phyloP scores from a whole-genome alignment of 2,888 invertebrate species.

The Drosophila fungiperda region DNA sequence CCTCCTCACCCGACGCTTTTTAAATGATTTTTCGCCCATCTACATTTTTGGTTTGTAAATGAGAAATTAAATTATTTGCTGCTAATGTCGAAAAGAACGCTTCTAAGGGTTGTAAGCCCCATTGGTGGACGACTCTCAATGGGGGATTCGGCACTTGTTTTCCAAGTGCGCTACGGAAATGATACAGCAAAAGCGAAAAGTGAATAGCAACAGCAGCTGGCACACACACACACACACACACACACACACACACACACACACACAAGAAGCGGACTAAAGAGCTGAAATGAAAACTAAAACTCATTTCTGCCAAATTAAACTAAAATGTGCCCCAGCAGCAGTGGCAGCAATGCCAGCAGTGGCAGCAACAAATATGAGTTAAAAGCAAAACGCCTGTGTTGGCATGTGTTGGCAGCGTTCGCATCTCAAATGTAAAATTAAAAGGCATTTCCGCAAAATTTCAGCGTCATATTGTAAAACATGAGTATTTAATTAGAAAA shows the following conservation, averaged over 20 bases:
- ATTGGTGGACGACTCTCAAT: background rate
- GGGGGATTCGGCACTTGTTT: slow-evolving; percentile 6
- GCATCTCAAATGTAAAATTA: slow-evolving; percentile 78
- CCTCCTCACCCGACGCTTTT: background rate
- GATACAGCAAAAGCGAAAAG: slow-evolving; percentile 66
- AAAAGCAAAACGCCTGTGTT: slow-evolving; percentile 36
- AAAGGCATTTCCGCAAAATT: slow-evolving; percentile 82
- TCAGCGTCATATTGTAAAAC: slow-evolving; percentile 82
- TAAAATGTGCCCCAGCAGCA: slow-evolving; percentile 66
- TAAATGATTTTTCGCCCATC: slow-evolving; percentile 42
- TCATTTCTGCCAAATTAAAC: slow-evolving; percentile 82
- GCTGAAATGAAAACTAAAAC: slow-evolving; percentile 78
- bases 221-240: slow-evolving; percentile 19
- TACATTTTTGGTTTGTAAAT: slow-evolving; percentile 52
- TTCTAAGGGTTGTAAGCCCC: slow-evolving; percentile 12
- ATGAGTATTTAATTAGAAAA: slow-evolving; percentile 83
- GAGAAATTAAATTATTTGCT: slow-evolving; percentile 80
- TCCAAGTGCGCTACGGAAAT: slow-evolving; percentile 63
- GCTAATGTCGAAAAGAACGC: slow-evolving; percentile 63
- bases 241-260: too few species aligned
- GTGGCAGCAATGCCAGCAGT: slow-evolving; percentile 6
- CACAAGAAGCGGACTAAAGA: slow-evolving; percentile 29
- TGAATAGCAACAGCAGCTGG: slow-evolving; percentile 37
- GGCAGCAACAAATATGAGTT: slow-evolving; percentile 52
- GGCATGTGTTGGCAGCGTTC: slow-evolving; percentile 33